Conservation (phyloP, 2,113 vertebrate genomes). For the Macquaria australasica region DNA sequence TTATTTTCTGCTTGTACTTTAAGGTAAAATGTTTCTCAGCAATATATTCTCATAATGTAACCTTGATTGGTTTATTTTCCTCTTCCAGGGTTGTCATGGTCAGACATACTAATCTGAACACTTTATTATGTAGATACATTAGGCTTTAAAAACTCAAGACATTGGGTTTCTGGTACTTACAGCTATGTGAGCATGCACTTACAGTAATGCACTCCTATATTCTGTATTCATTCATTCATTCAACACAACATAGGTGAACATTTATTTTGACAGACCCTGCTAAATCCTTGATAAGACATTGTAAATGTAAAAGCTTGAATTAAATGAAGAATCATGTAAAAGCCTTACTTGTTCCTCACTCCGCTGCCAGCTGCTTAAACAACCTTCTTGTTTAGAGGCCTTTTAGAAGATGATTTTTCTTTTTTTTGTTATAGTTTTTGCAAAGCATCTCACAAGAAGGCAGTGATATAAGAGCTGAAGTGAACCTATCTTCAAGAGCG, state of each 20-base stretch:
- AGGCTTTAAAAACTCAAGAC: neutral
- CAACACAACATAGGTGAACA: neutral
- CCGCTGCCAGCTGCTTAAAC: neutral
- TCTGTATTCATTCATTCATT: neutral
- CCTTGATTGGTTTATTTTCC: neutral
- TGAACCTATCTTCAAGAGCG: neutral
- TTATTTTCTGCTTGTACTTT: neutral
- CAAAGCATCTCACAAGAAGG: slow-evolving; percentile 24
- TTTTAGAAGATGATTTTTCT: slow-evolving; percentile 9
- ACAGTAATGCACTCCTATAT: slow-evolving; percentile 5
- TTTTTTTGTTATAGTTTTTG: neutral
- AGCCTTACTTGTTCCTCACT: slow-evolving; percentile 59
- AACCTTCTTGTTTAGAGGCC: neutral
- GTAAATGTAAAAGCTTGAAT: slow-evolving; percentile 22
- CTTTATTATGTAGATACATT: neutral
- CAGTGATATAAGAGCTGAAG: neutral
- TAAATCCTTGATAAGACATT: neutral
- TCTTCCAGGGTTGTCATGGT: neutral
- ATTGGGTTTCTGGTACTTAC: neutral
- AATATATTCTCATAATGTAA: slow-evolving; percentile 1
- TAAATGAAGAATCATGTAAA: slow-evolving; percentile 21
- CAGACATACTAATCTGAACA: neutral
- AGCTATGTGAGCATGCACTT: slow-evolving; percentile 15
- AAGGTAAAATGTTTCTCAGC: slow-evolving; percentile 1
- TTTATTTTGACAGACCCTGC: neutral